Base-by-base conservation (phyloP, 2,888 invertebrate species). In the Cryptus viduatorius region DNA sequence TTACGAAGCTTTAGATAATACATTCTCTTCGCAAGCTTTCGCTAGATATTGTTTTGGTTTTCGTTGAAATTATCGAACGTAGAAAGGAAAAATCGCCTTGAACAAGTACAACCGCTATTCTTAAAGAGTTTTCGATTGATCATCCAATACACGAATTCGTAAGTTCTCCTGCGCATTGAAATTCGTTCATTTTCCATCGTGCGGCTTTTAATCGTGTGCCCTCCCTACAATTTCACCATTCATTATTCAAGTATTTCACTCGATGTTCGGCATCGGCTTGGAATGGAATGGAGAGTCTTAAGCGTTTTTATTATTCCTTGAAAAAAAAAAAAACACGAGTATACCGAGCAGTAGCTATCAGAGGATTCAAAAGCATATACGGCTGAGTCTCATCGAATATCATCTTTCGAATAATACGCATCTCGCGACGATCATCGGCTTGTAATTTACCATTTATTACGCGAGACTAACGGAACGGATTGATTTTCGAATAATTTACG, bases 361-460 rank as follows among this genome's bases (percentile, higher is more conserved):
- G 84, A 84, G 84, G 84, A 84, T 84, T 84, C 84, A 73, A 68
- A 84, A 77, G 73, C 84, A 84, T 84, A 79, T 31, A 31, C 75
- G 84, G 82, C 82, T 44, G 56, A 71, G 75, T 84, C 82, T 61
- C 84, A 79, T 84, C 82, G 75, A 50, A 24, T 16, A 68, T 76
- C 67, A 81, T 48, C 14, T 42, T 76, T 50, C 10, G 67, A 78
- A 79, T 82, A 72, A 24, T 29, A 44, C 68, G 44, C 29, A 71
- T 59, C 48, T 79, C 65, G 56, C 71, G 37, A 76, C 48, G 46
- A 61, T 82, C 72, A 72, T 44, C 71, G 50, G 82, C 82, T 76
- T 82, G 56, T 65, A 65, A 46, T 77, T 19, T 31, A 71, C 53
- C 31, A 61, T 76, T 71, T 8, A 2, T 16, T 48, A 24, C 3